phyloP scores from a whole-genome alignment of 2,113 vertebrate species.

The Rousettus leschenaultii region DNA sequence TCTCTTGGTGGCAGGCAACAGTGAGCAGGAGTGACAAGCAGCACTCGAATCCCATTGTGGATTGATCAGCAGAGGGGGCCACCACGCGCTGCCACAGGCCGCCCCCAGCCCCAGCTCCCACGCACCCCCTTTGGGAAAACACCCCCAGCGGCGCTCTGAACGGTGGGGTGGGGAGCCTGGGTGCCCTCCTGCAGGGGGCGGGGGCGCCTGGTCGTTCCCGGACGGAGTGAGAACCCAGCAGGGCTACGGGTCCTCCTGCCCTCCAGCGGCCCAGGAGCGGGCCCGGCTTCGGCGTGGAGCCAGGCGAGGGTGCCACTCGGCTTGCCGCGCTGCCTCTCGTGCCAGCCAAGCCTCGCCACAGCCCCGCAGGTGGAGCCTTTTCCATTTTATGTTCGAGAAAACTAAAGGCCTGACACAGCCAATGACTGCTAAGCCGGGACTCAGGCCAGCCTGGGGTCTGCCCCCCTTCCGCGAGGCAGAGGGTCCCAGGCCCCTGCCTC shows the following conservation, averaged over 20 bases:
- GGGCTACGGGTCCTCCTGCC: background rate
- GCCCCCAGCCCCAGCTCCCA: background rate
- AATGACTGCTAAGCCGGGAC: accelerated
- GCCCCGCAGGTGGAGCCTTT: background rate
- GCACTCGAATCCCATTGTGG: slow-evolving; percentile 52
- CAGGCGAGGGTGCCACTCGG: background rate
- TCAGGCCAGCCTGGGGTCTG: background rate
- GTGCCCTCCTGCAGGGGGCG: background rate
- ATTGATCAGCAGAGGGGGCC: slow-evolving; percentile 40
- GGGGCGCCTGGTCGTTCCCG: background rate
- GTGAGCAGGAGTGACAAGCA: slow-evolving; percentile 37
- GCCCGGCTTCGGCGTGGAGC: background rate
- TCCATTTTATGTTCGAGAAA: background rate
- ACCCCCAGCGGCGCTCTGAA: background rate
- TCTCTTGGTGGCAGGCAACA: background rate
- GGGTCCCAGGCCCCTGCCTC: background rate
- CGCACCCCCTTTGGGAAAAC: background rate
- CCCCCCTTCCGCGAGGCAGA: background rate
- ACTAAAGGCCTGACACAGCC: background rate
- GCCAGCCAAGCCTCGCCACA: background rate
- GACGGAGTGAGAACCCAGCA: too few species aligned
- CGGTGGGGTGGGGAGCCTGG: background rate
- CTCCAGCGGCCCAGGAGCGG: background rate
- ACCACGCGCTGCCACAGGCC: background rate
- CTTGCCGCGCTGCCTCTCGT: too few species aligned